Evolutionary conservation across 2,797 vertebrate genomes (phyloP).

Genomic region (Lithobates pipiens): DNA sequence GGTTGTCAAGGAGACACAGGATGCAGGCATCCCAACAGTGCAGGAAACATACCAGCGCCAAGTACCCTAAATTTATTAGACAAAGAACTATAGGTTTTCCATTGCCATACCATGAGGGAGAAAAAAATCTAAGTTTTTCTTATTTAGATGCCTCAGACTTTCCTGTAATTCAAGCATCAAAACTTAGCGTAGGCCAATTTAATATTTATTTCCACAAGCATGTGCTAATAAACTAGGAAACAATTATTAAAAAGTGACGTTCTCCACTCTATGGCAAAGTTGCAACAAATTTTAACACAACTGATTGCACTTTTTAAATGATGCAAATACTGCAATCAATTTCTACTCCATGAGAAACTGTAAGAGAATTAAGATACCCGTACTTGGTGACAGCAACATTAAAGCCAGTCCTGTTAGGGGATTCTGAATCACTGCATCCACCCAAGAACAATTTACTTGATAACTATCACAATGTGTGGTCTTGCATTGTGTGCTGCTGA

Average conservation of each 20-base stretch:
- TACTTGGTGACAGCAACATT: background rate
- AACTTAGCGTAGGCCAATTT: background rate
- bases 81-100: background rate
- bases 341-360: background rate
- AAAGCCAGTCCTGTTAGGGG: slow-evolving; percentile 11
- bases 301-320: background rate
- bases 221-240: too few species aligned
- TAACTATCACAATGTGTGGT: slow-evolving; percentile 51
- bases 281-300: background rate
- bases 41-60: slow-evolving; percentile 14
- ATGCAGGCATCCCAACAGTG: slow-evolving; percentile 7
- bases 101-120: background rate
- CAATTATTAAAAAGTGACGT: too few species aligned
- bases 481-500: slow-evolving; percentile 5
- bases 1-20: slow-evolving; percentile 25
- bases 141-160: too few species aligned
- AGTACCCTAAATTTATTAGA: slow-evolving; percentile 17
- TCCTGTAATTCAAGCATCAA: too few species aligned
- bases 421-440: slow-evolving; percentile 34
- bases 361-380: slow-evolving; percentile 15
- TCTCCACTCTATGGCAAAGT: background rate
- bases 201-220: background rate
- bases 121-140: too few species aligned
- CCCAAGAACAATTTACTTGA: slow-evolving; percentile 25
- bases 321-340: background rate